Percentiles rank a stretch among this genome's conserved stretches.
phyloP scores from a whole-genome alignment of 1,140 invertebrate genomes.

The Thaumatotibia leucotreta region DNA sequence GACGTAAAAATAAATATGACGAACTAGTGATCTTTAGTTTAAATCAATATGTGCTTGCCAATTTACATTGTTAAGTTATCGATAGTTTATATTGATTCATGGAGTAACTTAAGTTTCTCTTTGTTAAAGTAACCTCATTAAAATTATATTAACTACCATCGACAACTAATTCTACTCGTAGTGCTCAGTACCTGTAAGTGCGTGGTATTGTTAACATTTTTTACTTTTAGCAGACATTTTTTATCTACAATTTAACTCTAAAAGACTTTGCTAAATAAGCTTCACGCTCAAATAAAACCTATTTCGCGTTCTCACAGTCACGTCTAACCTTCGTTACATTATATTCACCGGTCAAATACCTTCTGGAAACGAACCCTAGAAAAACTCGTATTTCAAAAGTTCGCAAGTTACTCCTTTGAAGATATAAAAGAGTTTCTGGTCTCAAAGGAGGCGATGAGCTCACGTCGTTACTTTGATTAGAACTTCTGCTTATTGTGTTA shows the following conservation, averaged over 20 bases:
- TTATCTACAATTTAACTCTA: background rate
- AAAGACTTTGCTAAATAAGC: background rate
- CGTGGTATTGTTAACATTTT: too few species aligned
- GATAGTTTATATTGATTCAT: too few species aligned
- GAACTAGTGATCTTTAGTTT: too few species aligned
- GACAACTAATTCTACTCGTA: too few species aligned
- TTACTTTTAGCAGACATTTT: too few species aligned
- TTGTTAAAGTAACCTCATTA: too few species aligned
- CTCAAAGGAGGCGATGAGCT: constrained; percentile 39
- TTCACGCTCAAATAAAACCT: background rate
- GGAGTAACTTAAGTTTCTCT: too few species aligned
- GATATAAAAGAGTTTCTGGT: constrained; percentile 38
- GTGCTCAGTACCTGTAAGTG: too few species aligned
- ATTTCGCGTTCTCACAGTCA: background rate
- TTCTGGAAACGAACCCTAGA: background rate
- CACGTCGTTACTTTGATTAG: constrained; percentile 52
- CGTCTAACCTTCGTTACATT: background rate
- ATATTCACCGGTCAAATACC: constrained; percentile 1
- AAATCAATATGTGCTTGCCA: too few species aligned
- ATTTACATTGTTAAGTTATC: too few species aligned
- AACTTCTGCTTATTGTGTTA: constrained; percentile 37
- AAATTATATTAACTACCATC: too few species aligned
- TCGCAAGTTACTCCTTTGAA: constrained; percentile 27
- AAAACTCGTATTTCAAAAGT: constrained; percentile 29
- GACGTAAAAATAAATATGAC: too few species aligned